Evolutionary conservation across 2,797 vertebrate genomes (phyloP), one percentile per base, ranked within the genome.

Genomic region (Delichon dasypus): DNA sequence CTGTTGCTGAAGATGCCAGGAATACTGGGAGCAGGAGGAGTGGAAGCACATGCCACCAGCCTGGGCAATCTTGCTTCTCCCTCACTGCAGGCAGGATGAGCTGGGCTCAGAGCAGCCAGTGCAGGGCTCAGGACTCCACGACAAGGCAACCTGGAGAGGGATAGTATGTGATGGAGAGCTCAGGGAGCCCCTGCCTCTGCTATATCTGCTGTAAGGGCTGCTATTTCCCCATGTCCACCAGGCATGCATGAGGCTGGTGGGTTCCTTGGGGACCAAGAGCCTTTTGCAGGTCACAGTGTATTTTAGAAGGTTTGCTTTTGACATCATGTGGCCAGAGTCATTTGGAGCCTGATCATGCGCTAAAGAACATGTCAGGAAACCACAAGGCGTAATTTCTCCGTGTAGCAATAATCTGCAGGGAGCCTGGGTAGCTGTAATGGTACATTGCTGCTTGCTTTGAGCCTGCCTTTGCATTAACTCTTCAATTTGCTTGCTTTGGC

Each of bases 401-500:
- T 97, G 96, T 68, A 94, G 97, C 70, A 83, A 88, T 94, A 88
- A 89, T 96, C 97, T 96, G 93, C 94, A 67, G 66, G 95, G 95
- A 97, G 94, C 90, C 78, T 87, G 90, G 61, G 74, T 95, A 91
- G 92, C 91, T 94, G 94, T 89, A 94, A 96, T 96, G 96, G 92
- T 95, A 96, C 94, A 90, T 89, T 88, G 94, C 96, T 87, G 92
- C 90, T 97, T 13, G 29, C 86, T 96, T 78, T 48, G 75, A 88
- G 93, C 93, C 95, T 95, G 84, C 86, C 89, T 96, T 95, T 32
- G 23, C 77, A 51, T 97, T 96, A 96, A 96, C 95, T 81, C 62
- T 91, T 94, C 85, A 76, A 66, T 94, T 91, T 87, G 97, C 97
- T 98, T 97, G 97, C 95, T 97, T 98, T 98, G 97, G 97, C 97